These are phyloP conservation scores for Orthonyx spaldingii DNA, from an alignment of 2,113 vertebrate species.

Conservation along the genomic window DNA sequence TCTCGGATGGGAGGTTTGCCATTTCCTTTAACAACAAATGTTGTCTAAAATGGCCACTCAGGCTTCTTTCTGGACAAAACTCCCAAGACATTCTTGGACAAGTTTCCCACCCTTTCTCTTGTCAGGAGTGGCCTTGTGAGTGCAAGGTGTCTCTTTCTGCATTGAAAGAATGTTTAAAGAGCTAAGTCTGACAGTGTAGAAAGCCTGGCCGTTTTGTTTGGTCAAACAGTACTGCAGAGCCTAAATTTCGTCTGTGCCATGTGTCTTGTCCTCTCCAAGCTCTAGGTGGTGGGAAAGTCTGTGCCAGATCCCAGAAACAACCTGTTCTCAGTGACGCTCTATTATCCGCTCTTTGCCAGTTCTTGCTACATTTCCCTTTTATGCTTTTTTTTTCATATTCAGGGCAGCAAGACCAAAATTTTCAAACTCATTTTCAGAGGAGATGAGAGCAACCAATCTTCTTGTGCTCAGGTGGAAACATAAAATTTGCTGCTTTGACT, in stretches of 20 bases:
- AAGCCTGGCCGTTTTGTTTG: background rate
- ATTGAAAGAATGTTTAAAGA: background rate
- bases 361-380: background rate
- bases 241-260: background rate
- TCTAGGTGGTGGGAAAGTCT: background rate
- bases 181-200: background rate
- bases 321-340: background rate
- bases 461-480: background rate
- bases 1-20: fast-evolving
- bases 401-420: background rate
- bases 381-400: background rate
- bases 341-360: background rate
- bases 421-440: background rate
- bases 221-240: background rate
- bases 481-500: background rate
- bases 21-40: background rate
- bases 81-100: background rate
- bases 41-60: background rate
- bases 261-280: background rate
- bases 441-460: background rate
- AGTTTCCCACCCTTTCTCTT: background rate
- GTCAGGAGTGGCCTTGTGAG: background rate
- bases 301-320: background rate
- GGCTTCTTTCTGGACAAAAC: background rate
- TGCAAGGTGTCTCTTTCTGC: background rate